A percentile compares a stretch with the other conserved stretches of the same genome.
Evolutionary conservation across 2,113 vertebrate genomes (phyloP).

Genomic region (Ictalurus punctatus): DNA sequence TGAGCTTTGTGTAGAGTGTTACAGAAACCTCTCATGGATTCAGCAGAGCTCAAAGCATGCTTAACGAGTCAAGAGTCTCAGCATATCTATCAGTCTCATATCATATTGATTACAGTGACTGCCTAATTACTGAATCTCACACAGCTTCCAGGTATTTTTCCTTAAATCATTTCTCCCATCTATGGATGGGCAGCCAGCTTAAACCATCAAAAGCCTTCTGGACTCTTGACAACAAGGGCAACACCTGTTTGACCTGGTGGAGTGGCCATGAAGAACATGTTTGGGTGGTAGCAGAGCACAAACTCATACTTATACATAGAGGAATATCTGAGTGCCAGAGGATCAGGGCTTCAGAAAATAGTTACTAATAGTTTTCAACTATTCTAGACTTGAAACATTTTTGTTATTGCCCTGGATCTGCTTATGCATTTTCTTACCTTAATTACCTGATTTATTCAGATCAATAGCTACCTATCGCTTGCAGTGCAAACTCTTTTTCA

Average conservation of each 20-base stretch:
- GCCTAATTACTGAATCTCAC: too few species aligned
- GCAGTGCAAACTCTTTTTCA: background rate
- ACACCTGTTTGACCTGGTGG: background rate
- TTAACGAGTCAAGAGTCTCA: background rate
- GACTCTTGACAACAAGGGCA: background rate
- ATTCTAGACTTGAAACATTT: background rate
- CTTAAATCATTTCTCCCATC: too few species aligned
- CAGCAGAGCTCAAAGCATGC: background rate
- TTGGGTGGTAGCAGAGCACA: background rate
- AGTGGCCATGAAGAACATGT: background rate
- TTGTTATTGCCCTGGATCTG: background rate
- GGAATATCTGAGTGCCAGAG: too few species aligned
- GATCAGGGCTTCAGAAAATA: background rate
- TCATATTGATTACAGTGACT: too few species aligned
- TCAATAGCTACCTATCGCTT: background rate
- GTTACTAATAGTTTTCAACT: background rate
- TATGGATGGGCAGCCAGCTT: too few species aligned
- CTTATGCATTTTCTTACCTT: background rate
- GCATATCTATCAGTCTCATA: too few species aligned
- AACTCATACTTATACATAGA: background rate
- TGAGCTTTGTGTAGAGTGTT: background rate
- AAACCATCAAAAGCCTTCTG: too few species aligned
- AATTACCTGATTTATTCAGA: background rate
- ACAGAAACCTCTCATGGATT: background rate
- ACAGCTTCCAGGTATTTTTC: background rate